Base-by-base conservation (phyloP, 1,140 invertebrate species). In the Homarus americanus region DNA sequence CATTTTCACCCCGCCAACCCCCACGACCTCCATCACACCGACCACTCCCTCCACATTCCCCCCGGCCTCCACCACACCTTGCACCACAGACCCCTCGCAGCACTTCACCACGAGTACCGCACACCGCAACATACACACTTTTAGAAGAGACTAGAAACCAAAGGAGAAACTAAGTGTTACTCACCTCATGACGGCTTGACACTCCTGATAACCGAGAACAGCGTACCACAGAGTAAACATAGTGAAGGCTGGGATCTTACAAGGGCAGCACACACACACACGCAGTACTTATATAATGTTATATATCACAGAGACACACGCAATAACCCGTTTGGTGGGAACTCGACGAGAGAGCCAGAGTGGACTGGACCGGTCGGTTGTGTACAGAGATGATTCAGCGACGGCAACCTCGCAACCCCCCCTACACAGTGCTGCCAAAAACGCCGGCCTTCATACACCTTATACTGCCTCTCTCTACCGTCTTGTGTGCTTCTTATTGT, bases 211-310 rank as follows among this genome's bases (percentile, higher is more conserved):
- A 0, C 83, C 83, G 40, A 86, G 32, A 1, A 86, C 83, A 34
- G 83, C 83, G 72, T 86, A 86, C 83, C 83, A 86, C 38, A 86
- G 66, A 40, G 38, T 86, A 41, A 86, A 86, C 83, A 86, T 86
- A 5, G 12, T 34, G 24, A 2, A 69, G n/a, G 53, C 53, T 58
- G 10, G n/a, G 53, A 15, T 20, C 53, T 20, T 32, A 69, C n/a
- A 32, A 17, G 53, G n/a, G 2, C 63, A 28, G 5, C 63, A 69
- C 63, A 66, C 63, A 66, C 9, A 66, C 63, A 66, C 63, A 69
- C 63, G 5, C 17, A 4, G 53, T 17, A 58, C 53, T 20, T 20
- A n/a, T n/a, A n/a, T 49, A 49, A 15, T 4, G 40, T 44, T 69
- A 69, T 28, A 69, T 69, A 69, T 69, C n/a, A 69, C n/a, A 32